Percentiles rank a stretch among this genome's conserved stretches.
phyloP scores from a whole-genome alignment of 2,113 vertebrate species.

The Cyphomyrus plagiostoma region DNA sequence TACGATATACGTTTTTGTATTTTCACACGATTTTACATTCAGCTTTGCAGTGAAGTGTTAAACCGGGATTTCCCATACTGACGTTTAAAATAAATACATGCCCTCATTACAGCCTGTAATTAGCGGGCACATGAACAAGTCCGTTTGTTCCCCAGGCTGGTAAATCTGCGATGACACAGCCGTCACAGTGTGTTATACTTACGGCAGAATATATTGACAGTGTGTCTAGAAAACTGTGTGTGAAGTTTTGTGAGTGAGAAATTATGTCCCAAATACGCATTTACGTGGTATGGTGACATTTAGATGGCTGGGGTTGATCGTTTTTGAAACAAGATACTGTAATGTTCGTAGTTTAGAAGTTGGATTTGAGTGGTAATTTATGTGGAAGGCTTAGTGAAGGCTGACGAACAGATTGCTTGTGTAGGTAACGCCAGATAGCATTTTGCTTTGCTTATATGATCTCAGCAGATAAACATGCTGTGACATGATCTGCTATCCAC shows the following conservation, averaged over 20 bases:
- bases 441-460: conserved; percentile 1
- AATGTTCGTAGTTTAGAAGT: background rate
- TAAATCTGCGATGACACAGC: background rate
- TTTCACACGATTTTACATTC: background rate
- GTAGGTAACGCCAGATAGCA: background rate
- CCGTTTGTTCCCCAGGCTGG: background rate
- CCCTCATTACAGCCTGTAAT: background rate
- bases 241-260: background rate
- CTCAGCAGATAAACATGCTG: background rate
- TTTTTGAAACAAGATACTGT: background rate
- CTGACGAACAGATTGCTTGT: background rate
- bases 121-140: background rate
- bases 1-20: background rate
- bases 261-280: background rate
- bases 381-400: background rate
- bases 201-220: background rate
- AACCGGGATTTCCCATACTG: background rate
- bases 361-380: background rate
- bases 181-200: background rate
- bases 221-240: background rate
- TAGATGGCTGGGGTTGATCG: background rate
- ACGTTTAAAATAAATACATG: background rate
- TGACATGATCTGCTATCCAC: background rate
- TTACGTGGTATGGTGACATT: background rate
- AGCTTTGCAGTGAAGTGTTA: background rate